A percentile compares a stretch with the other conserved stretches of the same genome.
Evolutionary conservation across 2,113 vertebrate genomes (phyloP).

Genomic region (Brachirus orientalis): DNA sequence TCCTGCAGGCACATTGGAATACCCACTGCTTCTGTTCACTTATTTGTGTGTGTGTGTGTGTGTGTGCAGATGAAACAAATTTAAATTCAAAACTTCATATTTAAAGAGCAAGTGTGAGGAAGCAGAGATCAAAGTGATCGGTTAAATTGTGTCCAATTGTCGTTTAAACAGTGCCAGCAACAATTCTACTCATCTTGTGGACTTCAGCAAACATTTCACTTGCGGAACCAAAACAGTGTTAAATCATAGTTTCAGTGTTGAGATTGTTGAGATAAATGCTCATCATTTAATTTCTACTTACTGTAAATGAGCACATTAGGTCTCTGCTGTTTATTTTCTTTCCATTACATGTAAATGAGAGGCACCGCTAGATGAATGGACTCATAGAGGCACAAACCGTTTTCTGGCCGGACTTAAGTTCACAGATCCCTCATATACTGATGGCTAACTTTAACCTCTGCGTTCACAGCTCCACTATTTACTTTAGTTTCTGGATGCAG

Average conservation of each 20-base stretch:
- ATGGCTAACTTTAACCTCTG: slow-evolving; percentile 82
- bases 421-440: slow-evolving; percentile 74
- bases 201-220: not conserved
- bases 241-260: not conserved
- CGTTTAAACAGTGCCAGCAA: too few species aligned
- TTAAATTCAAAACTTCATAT: too few species aligned
- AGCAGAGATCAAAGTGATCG: too few species aligned
- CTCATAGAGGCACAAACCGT: slow-evolving; percentile 75
- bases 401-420: slow-evolving; percentile 75
- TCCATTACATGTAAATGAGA: slow-evolving; percentile 83
- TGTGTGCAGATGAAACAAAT: too few species aligned
- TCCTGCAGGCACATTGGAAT: too few species aligned
- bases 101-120: too few species aligned
- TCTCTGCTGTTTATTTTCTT: slow-evolving; percentile 75
- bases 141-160: too few species aligned
- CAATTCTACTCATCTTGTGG: not conserved
- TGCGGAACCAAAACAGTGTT: not conserved
- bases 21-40: too few species aligned
- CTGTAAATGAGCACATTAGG: slow-evolving; percentile 77
- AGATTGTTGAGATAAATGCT: slow-evolving; percentile 46
- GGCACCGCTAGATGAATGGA: slow-evolving; percentile 71
- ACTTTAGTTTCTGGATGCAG: slow-evolving; percentile 83
- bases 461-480: slow-evolving; percentile 78
- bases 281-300: slow-evolving; percentile 67
- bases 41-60: too few species aligned